Conservation (phyloP, 2,888 invertebrate genomes). For the Lithophane socia region DNA sequence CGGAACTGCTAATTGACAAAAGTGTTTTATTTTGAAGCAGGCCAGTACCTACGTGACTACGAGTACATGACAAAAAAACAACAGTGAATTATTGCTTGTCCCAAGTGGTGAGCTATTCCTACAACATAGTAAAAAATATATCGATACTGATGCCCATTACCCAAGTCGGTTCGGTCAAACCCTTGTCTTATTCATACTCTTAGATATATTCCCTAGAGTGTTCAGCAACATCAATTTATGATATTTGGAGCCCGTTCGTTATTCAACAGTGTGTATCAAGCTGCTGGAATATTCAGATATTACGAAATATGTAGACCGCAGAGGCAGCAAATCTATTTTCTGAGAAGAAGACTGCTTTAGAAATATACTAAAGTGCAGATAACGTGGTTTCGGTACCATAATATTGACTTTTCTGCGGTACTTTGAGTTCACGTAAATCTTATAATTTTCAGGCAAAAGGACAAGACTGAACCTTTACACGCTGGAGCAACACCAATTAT, state of each 20-base stretch:
- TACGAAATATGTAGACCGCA: slow-evolving; percentile 7
- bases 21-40: background rate
- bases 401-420: background rate
- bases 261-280: slow-evolving; percentile 42
- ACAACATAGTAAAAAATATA: background rate
- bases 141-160: background rate
- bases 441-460: background rate
- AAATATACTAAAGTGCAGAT: background rate
- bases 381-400: background rate
- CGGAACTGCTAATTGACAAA: background rate
- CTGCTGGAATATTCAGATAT: slow-evolving; percentile 44
- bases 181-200: slow-evolving; percentile 34
- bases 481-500: slow-evolving; percentile 22
- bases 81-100: background rate
- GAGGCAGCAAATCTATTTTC: slow-evolving; percentile 5
- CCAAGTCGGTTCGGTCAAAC: background rate
- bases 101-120: background rate
- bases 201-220: slow-evolving; percentile 12
- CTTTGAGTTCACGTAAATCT: background rate
- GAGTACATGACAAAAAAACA: no score
- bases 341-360: background rate
- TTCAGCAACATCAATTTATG: slow-evolving; percentile 41
- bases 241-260: slow-evolving; percentile 34
- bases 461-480: background rate
- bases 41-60: no score